These are phyloP conservation scores for Pteronotus mesoamericanus DNA, from an alignment of 2,797 vertebrate genomes.

Conservation along the genomic window DNA sequence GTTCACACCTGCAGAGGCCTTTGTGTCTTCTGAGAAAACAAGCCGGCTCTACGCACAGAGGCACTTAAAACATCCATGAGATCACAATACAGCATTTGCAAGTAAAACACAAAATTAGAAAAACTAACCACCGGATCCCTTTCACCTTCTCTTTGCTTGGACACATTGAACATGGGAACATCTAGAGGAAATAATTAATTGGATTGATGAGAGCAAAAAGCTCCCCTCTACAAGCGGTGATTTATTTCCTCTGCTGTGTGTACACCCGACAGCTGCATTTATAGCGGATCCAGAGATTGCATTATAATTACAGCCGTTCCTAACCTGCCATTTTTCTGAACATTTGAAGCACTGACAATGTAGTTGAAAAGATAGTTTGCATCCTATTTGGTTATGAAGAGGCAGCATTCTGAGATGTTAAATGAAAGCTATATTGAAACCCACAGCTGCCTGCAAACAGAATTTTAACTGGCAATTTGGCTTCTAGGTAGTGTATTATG, in stretches of 20 bases:
- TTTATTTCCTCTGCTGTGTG: neutral
- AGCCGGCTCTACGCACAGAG: neutral
- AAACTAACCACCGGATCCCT: neutral
- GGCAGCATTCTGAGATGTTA: neutral
- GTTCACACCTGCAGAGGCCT: neutral
- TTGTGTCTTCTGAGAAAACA: neutral
- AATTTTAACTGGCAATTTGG: constrained; percentile 59
- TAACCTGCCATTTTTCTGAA: neutral
- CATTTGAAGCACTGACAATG: neutral
- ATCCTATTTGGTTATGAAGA: neutral
- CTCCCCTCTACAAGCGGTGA: neutral
- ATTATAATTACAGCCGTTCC: neutral
- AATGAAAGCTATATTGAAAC: neutral
- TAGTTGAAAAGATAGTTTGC: neutral
- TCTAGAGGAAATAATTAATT: neutral
- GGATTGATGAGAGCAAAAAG: constrained; percentile 2
- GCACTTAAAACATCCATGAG: neutral
- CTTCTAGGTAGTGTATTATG: constrained; percentile 20
- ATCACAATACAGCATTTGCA: neutral
- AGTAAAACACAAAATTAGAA: neutral
- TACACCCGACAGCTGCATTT: constrained; percentile 8
- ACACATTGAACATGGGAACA: neutral
- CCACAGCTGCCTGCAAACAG: constrained; percentile 45
- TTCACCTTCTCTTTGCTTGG: neutral
- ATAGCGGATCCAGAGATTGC: neutral